Percentiles rank a stretch among this genome's conserved stretches.
phyloP scores from a whole-genome alignment of 2,797 vertebrate genomes.

The Ispidina lecontei region DNA sequence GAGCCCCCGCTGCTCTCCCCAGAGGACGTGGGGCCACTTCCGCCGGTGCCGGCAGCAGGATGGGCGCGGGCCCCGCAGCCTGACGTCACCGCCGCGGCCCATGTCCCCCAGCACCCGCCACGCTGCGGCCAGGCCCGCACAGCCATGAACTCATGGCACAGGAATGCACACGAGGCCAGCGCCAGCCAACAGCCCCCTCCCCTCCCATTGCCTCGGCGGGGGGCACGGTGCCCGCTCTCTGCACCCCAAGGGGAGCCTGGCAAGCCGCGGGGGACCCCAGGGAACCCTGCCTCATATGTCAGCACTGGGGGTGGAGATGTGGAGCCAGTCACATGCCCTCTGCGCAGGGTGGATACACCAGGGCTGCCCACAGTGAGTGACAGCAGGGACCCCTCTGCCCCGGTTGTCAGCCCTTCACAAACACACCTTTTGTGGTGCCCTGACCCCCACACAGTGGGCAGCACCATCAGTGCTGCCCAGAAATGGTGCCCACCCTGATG shows the following conservation, averaged over 20 bases:
- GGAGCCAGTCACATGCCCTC: fast-evolving
- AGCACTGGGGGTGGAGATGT: fast-evolving
- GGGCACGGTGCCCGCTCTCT: not conserved
- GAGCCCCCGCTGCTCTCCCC: fast-evolving
- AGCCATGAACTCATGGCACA: constrained; percentile 63
- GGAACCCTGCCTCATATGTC: fast-evolving
- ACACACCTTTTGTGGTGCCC: not conserved
- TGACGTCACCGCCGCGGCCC: not conserved
- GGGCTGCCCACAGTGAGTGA: fast-evolving
- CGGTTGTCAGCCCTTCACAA: not conserved
- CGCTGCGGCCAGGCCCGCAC: not conserved
- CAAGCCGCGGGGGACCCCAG: not conserved
- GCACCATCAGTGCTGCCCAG: fast-evolving
- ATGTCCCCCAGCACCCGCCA: not conserved
- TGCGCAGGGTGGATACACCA: fast-evolving
- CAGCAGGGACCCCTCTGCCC: fast-evolving
- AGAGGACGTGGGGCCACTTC: not conserved
- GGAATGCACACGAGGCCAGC: constrained; percentile 36
- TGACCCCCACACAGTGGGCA: fast-evolving
- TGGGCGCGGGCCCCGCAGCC: constrained; percentile 1
- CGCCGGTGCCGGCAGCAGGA: not conserved
- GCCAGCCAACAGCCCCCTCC: not conserved
- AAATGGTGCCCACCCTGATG: fast-evolving
- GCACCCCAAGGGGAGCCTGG: not conserved
- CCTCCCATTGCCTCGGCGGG: fast-evolving